phyloP scores from a whole-genome alignment of 2,888 invertebrate species.

The Volucella inanis region DNA sequence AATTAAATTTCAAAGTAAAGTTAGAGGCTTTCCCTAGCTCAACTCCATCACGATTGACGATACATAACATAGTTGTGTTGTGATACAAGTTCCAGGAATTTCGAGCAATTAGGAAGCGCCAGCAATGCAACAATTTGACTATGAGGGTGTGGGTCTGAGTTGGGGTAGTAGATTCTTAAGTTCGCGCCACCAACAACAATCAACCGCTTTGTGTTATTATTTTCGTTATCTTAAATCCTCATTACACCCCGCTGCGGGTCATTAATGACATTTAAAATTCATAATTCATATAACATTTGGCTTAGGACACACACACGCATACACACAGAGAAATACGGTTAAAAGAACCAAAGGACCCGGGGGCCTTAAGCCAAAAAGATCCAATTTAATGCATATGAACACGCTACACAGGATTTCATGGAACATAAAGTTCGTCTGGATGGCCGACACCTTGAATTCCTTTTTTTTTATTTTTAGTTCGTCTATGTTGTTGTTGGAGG shows the following conservation, averaged over 20 bases:
- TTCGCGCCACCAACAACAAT: constrained; percentile 43
- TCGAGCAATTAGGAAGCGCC: constrained; percentile 35
- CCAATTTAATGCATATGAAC: constrained; percentile 70
- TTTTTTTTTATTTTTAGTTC: background rate
- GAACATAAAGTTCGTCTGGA: constrained; percentile 51
- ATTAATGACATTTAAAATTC: constrained; percentile 69
- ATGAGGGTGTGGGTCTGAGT: background rate
- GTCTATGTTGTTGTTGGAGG: too few species aligned
- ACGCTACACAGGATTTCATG: constrained; percentile 60
- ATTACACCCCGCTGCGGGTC: constrained; percentile 59
- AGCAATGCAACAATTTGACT: constrained; percentile 16
- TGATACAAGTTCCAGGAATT: constrained; percentile 48
- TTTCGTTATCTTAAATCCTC: constrained; percentile 66
- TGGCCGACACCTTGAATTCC: constrained; percentile 62
- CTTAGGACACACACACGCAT: background rate
- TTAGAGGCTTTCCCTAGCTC: constrained; percentile 27
- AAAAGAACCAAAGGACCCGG: too few species aligned
- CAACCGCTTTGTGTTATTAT: constrained; percentile 54
- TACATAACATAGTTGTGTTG: background rate
- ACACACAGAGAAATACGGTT: background rate
- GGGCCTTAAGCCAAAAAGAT: constrained; percentile 23
- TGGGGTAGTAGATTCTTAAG: constrained; percentile 18
- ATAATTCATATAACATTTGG: constrained; percentile 69
- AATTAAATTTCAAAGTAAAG: constrained; percentile 37
- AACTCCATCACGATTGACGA: background rate